Evolutionary conservation across 2,888 invertebrate species (phyloP).

Genomic region (Trissoscelio sp.): DNA sequence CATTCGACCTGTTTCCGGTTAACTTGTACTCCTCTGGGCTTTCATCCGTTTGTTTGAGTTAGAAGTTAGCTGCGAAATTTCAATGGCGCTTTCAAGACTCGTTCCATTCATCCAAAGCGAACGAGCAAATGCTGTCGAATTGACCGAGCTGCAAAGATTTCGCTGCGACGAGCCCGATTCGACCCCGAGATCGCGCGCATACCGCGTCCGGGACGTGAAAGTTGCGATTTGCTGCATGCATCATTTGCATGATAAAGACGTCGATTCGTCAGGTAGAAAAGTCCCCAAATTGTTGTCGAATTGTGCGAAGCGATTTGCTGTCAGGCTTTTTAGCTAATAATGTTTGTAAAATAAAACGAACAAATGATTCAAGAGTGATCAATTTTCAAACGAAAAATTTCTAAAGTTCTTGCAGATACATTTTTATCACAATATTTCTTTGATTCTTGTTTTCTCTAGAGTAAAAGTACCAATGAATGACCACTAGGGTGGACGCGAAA

Average conservation of each 20-base stretch:
- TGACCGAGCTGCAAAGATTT: slow-evolving; percentile 71
- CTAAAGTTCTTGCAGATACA: no score
- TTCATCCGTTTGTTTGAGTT: slow-evolving; percentile 80
- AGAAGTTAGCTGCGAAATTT: slow-evolving; percentile 77
- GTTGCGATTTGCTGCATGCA: slow-evolving; percentile 17
- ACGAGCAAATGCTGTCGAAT: slow-evolving; percentile 77
- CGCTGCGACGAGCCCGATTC: slow-evolving; percentile 70
- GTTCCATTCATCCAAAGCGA: slow-evolving; percentile 78
- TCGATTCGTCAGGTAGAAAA: slow-evolving; percentile 26
- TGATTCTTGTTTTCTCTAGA: no score
- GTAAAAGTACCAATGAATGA: no score
- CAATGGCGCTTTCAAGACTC: slow-evolving; percentile 78
- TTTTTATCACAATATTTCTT: no score
- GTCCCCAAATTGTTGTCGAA: slow-evolving; percentile 17
- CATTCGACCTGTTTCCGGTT: slow-evolving; percentile 72
- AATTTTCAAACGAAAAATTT: no score
- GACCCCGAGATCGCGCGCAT: slow-evolving; percentile 26
- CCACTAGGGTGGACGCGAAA: no score
- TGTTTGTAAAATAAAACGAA: no score
- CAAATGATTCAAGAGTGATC: no score
- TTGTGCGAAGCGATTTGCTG: no score
- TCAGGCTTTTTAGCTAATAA: no score
- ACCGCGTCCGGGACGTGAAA: slow-evolving; percentile 21
- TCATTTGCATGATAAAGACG: slow-evolving; percentile 51
- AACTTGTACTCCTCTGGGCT: slow-evolving; percentile 79